A percentile compares a stretch with the other conserved stretches of the same genome.
Evolutionary conservation across 2,888 invertebrate genomes (phyloP).

Genomic region (Mystacides longicornis): DNA sequence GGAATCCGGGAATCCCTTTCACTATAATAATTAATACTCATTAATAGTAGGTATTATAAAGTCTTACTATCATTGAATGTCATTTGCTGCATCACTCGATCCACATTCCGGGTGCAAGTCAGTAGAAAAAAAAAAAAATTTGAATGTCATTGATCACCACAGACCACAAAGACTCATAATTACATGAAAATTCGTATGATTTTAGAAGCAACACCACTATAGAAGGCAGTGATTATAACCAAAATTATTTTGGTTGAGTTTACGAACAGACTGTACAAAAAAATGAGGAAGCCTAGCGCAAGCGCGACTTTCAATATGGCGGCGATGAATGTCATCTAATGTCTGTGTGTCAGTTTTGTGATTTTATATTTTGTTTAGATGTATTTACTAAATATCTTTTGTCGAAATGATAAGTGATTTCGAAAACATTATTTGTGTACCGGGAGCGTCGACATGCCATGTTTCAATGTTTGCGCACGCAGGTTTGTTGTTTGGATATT

Average conservation of each 20-base stretch:
- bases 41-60: too few species aligned
- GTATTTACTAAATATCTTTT: not conserved
- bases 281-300: not conserved
- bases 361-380: not conserved
- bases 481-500: slow-evolving; percentile 36
- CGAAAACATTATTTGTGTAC: slow-evolving; percentile 49
- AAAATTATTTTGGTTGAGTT: not conserved
- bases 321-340: slow-evolving; percentile 14
- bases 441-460: slow-evolving; percentile 45
- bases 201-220: too few species aligned
- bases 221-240: too few species aligned
- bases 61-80: too few species aligned
- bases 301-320: slow-evolving; percentile 17
- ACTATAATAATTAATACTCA: too few species aligned
- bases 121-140: too few species aligned
- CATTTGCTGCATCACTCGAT: too few species aligned
- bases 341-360: slow-evolving; percentile 1
- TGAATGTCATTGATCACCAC: too few species aligned
- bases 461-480: slow-evolving; percentile 46
- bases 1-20: too few species aligned
- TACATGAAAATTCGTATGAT: too few species aligned
- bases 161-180: too few species aligned
- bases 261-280: slow-evolving; percentile 8
- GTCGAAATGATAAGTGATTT: slow-evolving; percentile 50
- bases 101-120: too few species aligned